Percentiles rank a stretch among this genome's conserved stretches.
Evolutionary conservation across 2,113 vertebrate genomes (phyloP).

Genomic region (Gobius niger): DNA sequence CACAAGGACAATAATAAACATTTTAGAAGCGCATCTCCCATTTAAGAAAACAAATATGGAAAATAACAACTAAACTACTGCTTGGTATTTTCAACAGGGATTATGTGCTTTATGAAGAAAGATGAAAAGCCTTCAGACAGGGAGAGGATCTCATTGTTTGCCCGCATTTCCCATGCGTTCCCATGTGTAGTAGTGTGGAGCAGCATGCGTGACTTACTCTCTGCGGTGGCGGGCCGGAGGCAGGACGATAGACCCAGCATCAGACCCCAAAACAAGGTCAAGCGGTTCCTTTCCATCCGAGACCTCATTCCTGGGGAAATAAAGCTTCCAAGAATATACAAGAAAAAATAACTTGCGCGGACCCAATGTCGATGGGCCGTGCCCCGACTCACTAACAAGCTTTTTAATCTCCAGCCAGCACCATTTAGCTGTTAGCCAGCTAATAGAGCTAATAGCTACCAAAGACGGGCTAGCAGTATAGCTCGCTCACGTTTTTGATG

Average conservation of each 20-base stretch:
- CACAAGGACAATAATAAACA: too few relatives aligned
- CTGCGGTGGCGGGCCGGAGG: conserved; percentile 85
- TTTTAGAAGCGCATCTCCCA: too few relatives aligned
- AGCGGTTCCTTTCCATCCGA: conserved; percentile 81
- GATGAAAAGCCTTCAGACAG: too few relatives aligned
- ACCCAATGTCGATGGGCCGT: conserved; percentile 18
- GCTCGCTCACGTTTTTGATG: conserved; percentile 50
- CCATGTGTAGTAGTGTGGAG: conserved; percentile 29
- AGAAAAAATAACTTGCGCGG: conserved; percentile 44
- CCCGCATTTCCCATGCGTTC: conserved; percentile 12
- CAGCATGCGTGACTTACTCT: conserved; percentile 88
- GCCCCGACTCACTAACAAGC: conserved; percentile 13
- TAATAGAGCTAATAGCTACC: conserved; percentile 66
- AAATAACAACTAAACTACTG: too few relatives aligned
- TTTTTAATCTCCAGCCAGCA: conserved; percentile 53
- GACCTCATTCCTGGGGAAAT: conserved; percentile 84
- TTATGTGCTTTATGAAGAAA: too few relatives aligned
- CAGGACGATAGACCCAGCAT: conserved; percentile 82
- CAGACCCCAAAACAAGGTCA: conserved; percentile 90
- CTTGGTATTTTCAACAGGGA: too few relatives aligned
- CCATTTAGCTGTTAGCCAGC: conserved; percentile 67
- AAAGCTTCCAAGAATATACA: conserved; percentile 61
- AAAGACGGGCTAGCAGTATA: conserved; percentile 53
- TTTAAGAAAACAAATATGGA: too few relatives aligned
- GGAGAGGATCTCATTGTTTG: conserved; percentile 8